Evolutionary conservation across 2,113 vertebrate genomes (phyloP), one percentile per base, ranked within the genome.

Genomic region (Furnarius figulus): DNA sequence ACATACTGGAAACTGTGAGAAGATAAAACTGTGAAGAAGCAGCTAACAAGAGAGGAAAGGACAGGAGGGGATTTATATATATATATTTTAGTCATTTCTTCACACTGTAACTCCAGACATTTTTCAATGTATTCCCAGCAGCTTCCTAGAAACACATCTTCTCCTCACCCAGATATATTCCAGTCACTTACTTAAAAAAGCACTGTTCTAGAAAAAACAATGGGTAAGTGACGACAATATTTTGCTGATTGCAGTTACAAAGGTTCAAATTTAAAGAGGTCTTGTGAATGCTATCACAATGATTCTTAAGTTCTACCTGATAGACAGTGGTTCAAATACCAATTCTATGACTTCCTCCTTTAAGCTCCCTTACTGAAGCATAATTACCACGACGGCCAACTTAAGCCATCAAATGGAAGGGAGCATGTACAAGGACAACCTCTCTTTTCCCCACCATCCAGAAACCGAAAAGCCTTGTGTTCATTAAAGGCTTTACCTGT

Each of bases 401-500:
- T 80, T 44, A 39, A 0, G 1, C 3, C 24, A 59, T 15, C 55
- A 71, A 42, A 67, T 2, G 22, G 73, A 73, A 40, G 25, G 24
- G 13, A 78, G 27, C 44, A 68, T 0, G 0, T 8, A 12, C 28
- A 82, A 85, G 50, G 15, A 72, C 7, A 63, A 53, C 3, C 14
- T 56, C 31, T 27, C 33, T 59, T 37, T 30, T 19, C 12, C 5
- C 24, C 25, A 10, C 14, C 47, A 14, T 8, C 59, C 35, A 74
- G 40, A 47, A 87, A 80, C 6, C 6, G 40, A 78, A 46, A 37
- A 46, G 24, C 28, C 25, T 6, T 2, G 15, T 55, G 37, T 39
- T 67, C 66, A 18, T 10, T 22, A 3, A 42, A 71, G 16, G 75
- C 25, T 11, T 25, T 89, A 99, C 99, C 99, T 96, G 99, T 99